Evolutionary conservation across 2,797 vertebrate genomes (phyloP).

Genomic region (Tapirus indicus): DNA sequence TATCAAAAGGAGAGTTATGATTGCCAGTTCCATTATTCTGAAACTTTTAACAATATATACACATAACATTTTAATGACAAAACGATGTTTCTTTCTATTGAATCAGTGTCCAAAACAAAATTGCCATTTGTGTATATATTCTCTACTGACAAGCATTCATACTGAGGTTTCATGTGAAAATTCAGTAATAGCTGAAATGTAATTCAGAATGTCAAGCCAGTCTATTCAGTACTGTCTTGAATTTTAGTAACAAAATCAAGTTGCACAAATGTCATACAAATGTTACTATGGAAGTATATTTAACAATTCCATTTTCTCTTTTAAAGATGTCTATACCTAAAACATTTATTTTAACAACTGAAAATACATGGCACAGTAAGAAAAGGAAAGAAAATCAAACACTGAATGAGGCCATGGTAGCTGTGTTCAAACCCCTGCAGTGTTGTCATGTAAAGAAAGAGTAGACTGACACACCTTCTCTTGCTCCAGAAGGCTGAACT

Average conservation of each 20-base stretch:
- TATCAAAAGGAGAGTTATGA: background rate
- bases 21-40: background rate
- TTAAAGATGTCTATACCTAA: constrained; percentile 33
- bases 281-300: constrained; percentile 65
- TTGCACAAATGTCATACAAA: background rate
- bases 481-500: background rate
- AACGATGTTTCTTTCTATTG: background rate
- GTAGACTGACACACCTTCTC: background rate
- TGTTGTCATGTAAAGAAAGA: background rate
- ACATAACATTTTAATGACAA: constrained; percentile 53
- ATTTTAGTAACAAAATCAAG: constrained; percentile 68
- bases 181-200: background rate
- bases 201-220: constrained; percentile 49
- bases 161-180: background rate
- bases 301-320: constrained; percentile 37
- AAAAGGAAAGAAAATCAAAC: background rate
- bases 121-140: background rate
- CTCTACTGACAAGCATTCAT: background rate
- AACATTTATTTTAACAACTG: constrained; percentile 59
- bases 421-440: background rate
- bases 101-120: background rate
- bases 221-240: constrained; percentile 49
- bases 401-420: background rate
- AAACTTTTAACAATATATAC: constrained; percentile 36
- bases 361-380: constrained; percentile 47